Evolutionary conservation across 2,797 vertebrate genomes (phyloP).

Genomic region (Zenarchopterus dispar): DNA sequence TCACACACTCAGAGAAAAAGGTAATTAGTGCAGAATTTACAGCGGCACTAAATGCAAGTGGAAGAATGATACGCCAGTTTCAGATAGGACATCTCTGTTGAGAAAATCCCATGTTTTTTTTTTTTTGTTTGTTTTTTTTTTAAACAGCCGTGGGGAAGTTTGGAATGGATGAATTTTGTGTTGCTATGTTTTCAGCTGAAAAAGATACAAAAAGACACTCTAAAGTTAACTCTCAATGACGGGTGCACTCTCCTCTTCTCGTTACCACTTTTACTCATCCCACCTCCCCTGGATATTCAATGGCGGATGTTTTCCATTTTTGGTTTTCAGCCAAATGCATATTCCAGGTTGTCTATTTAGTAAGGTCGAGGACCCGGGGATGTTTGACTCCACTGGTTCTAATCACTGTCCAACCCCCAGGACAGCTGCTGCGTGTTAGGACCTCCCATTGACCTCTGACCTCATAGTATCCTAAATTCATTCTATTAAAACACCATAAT

Average conservation of each 20-base stretch:
- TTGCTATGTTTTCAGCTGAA: slow-evolving; percentile 23
- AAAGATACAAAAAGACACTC: slow-evolving; percentile 11
- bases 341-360: slow-evolving; percentile 84
- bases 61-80: slow-evolving; percentile 7
- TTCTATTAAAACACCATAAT: slow-evolving; percentile 93
- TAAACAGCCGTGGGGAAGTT: not conserved
- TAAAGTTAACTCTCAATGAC: slow-evolving; percentile 38
- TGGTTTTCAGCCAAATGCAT: slow-evolving; percentile 77
- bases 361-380: slow-evolving; percentile 73
- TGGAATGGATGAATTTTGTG: not conserved
- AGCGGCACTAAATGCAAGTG: slow-evolving; percentile 28
- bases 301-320: slow-evolving; percentile 72
- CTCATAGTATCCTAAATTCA: slow-evolving; percentile 85
- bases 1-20: slow-evolving; percentile 57
- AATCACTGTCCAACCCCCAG: slow-evolving; percentile 78
- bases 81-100: not conserved
- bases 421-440: slow-evolving; percentile 87
- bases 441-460: slow-evolving; percentile 85
- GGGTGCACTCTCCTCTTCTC: slow-evolving; percentile 28
- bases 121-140: too few species aligned
- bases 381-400: slow-evolving; percentile 78
- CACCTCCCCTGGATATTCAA: slow-evolving; percentile 36
- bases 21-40: slow-evolving; percentile 61
- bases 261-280: slow-evolving; percentile 34
- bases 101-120: too few species aligned